phyloP scores from a whole-genome alignment of 2,797 vertebrate genomes.

The Anableps anableps region DNA sequence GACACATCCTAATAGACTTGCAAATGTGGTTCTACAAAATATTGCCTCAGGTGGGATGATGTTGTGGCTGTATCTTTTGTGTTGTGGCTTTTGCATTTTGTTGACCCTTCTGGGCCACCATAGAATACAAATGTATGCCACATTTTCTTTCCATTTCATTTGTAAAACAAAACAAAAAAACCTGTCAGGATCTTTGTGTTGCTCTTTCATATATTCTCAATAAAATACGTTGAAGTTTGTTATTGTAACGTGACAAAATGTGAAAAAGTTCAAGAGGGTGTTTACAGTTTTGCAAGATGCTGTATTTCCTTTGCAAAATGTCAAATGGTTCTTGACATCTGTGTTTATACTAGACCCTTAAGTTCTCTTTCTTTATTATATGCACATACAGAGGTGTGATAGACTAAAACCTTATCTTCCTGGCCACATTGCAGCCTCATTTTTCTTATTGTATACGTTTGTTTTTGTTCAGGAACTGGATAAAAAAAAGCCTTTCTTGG shows the following conservation, averaged over 20 bases:
- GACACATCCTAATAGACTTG: background rate
- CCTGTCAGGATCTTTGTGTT: background rate
- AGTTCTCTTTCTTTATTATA: conserved; percentile 73
- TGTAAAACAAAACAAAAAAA: background rate
- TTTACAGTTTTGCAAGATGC: background rate
- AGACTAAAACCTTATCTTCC: conserved; percentile 75
- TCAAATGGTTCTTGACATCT: conserved; percentile 74
- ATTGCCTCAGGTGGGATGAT: background rate
- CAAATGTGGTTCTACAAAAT: background rate
- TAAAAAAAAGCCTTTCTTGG: conserved; percentile 33
- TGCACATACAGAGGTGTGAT: conserved; percentile 65
- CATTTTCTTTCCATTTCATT: background rate
- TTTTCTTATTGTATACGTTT: conserved; percentile 77
- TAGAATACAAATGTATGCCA: background rate
- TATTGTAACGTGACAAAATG: background rate
- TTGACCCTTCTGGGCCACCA: background rate
- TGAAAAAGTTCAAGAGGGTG: background rate
- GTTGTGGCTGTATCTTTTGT: background rate
- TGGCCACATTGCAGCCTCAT: conserved; percentile 64
- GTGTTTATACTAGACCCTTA: conserved; percentile 80
- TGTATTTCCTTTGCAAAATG: conserved; percentile 25
- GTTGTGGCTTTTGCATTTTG: background rate
- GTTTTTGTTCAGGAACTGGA: conserved; percentile 33
- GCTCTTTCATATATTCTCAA: background rate
- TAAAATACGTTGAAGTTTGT: background rate